phyloP scores from a whole-genome alignment of 2,888 invertebrate species.

The Himalopsyche japonica region DNA sequence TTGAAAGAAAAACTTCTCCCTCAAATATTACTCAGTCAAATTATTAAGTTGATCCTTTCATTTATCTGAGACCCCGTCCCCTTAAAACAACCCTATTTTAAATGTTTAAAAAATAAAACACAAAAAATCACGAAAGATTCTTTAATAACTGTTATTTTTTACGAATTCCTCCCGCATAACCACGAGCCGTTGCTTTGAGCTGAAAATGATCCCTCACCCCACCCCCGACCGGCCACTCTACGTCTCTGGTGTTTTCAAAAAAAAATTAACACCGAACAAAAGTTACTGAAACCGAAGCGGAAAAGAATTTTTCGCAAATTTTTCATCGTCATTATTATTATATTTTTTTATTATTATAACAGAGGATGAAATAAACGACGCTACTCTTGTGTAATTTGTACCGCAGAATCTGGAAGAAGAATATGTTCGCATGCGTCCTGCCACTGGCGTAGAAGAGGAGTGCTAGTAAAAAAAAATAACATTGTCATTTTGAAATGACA shows the following conservation, averaged over 20 bases:
- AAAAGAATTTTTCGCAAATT: slow-evolving; percentile 34
- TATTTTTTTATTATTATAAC: slow-evolving; percentile 16
- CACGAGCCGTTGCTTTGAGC: neutral
- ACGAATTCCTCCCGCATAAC: neutral
- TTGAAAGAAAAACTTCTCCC: too few species aligned
- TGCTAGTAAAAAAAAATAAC: neutral
- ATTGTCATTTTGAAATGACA: neutral
- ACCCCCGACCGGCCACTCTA: neutral
- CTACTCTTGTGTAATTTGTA: slow-evolving; percentile 30
- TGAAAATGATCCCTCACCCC: neutral
- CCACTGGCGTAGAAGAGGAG: neutral
- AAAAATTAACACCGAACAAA: slow-evolving; percentile 7
- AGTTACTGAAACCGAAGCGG: slow-evolving; percentile 17
- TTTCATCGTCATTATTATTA: slow-evolving; percentile 20
- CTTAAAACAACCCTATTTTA: neutral
- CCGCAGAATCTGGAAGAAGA: slow-evolving; percentile 24
- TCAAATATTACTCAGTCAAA: too few species aligned
- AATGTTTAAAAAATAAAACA: neutral
- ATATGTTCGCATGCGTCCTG: slow-evolving; percentile 5
- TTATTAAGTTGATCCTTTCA: too few species aligned
- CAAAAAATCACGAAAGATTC: neutral
- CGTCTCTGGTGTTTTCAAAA: neutral
- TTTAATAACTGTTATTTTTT: neutral
- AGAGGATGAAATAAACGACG: slow-evolving; percentile 21
- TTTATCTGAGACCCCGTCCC: too few species aligned